Percentiles rank a stretch among this genome's conserved stretches.
Conservation (phyloP, 2,113 vertebrate genomes). For the Cricetomys ansorgei region DNA sequence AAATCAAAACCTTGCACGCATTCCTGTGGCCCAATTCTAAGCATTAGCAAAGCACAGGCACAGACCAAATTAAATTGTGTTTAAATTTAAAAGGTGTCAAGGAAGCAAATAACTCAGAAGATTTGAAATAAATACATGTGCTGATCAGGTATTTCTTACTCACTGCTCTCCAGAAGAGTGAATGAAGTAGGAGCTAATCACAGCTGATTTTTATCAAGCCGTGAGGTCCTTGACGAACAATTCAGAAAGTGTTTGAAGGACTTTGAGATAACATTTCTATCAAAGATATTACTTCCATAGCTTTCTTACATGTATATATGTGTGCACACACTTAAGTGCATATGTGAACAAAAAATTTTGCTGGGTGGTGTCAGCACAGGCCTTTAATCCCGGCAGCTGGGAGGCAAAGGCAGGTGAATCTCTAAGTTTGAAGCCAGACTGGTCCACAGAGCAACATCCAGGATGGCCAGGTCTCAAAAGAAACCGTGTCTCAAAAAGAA, state of each 20-base stretch:
- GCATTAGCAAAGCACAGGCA: neutral
- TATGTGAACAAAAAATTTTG: neutral
- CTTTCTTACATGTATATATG: neutral
- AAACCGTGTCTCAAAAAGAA: too few relatives aligned
- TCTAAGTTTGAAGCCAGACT: too few relatives aligned
- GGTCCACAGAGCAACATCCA: too few relatives aligned
- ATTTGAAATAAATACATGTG: constrained; percentile 23
- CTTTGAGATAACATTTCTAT: neutral
- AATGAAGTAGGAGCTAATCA: constrained; percentile 6
- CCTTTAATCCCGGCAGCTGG: too few relatives aligned
- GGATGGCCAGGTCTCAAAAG: too few relatives aligned
- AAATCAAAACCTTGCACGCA: neutral
- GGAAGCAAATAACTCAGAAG: neutral
- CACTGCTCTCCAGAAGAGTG: neutral
- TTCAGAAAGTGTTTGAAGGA: neutral
- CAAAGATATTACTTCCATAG: neutral
- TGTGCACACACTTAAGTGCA: neutral
- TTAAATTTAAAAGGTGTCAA: too few relatives aligned
- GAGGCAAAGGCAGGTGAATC: too few relatives aligned
- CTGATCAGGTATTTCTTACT: neutral
- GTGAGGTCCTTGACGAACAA: neutral
- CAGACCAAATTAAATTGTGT: neutral
- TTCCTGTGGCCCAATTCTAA: neutral
- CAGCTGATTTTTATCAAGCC: neutral
- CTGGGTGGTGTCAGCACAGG: too few relatives aligned